phyloP scores from a whole-genome alignment of 2,113 vertebrate species.

The Ctenomys sociabilis region DNA sequence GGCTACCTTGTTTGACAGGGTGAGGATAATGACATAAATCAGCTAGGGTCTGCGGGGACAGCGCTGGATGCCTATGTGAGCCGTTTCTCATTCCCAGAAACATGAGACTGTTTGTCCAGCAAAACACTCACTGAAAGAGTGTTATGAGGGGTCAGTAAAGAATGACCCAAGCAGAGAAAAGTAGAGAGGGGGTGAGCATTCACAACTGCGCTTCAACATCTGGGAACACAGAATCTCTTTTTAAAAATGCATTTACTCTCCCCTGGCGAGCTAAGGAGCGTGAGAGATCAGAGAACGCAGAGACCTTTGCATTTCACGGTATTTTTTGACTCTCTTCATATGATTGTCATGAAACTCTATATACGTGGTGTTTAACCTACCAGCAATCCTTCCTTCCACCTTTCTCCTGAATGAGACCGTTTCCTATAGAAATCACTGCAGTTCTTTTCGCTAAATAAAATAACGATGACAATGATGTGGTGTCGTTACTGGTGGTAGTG shows the following conservation, averaged over 20 bases:
- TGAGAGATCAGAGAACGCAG: slow-evolving; percentile 64
- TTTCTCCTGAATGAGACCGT: not conserved
- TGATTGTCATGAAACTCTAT: slow-evolving; percentile 62
- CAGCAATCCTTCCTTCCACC: not conserved
- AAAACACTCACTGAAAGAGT: slow-evolving; percentile 61
- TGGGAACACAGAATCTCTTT: slow-evolving; percentile 60
- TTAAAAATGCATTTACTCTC: slow-evolving; percentile 60
- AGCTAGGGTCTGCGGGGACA: slow-evolving; percentile 74
- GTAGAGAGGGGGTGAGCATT: not conserved
- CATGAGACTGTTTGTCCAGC: slow-evolving; percentile 73
- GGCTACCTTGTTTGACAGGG: slow-evolving; percentile 75
- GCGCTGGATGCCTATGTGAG: slow-evolving; percentile 40
- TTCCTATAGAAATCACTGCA: not conserved
- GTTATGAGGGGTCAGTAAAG: slow-evolving; percentile 39
- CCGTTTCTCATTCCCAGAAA: slow-evolving; percentile 77
- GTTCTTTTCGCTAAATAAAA: not conserved
- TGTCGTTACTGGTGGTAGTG: not conserved
- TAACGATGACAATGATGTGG: not conserved
- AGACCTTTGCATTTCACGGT: slow-evolving; percentile 38
- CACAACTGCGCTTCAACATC: slow-evolving; percentile 64
- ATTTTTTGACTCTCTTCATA: slow-evolving; percentile 30
- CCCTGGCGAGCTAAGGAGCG: slow-evolving; percentile 59
- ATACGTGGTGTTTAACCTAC: slow-evolving; percentile 53
- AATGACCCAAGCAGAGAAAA: not conserved
- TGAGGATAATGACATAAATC: slow-evolving; percentile 82